Percentiles rank a stretch among this genome's conserved stretches.
phyloP scores from a whole-genome alignment of 2,797 vertebrate species.

The Balearica regulorum region DNA sequence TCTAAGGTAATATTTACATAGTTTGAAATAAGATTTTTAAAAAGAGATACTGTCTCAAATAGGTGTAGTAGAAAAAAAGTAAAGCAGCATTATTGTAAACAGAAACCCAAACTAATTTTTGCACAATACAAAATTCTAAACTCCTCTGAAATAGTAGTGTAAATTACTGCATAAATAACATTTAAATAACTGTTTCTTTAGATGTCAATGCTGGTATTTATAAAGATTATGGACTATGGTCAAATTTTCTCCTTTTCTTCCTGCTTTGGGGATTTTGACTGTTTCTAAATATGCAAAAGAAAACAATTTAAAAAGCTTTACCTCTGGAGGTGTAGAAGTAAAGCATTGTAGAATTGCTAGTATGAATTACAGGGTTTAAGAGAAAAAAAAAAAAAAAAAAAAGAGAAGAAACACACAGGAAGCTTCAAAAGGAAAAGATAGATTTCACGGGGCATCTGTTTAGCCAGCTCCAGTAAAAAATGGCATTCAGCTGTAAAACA shows the following conservation, averaged over 20 bases:
- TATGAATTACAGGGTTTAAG: background rate
- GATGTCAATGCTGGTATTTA: background rate
- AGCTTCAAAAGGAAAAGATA: conserved; percentile 46
- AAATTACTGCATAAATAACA: background rate
- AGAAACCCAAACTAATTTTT: background rate
- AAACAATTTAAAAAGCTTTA: background rate
- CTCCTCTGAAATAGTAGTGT: background rate
- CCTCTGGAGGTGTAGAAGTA: background rate
- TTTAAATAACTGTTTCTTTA: background rate
- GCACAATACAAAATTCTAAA: background rate
- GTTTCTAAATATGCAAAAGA: background rate
- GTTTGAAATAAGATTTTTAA: background rate
- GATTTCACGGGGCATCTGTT: conserved; percentile 48
- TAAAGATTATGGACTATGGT: background rate
- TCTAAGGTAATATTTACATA: background rate
- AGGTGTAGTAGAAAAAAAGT: background rate
- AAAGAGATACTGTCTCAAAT: background rate
- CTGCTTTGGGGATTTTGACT: background rate
- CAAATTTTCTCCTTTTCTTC: background rate
- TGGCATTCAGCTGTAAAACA: conserved; percentile 54
- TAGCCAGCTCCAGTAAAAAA: conserved; percentile 43
- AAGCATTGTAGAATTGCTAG: background rate
- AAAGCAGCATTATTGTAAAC: accelerated
- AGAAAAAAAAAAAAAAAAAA: background rate
- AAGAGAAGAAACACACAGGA: background rate